Evolutionary conservation across 2,888 invertebrate genomes (phyloP).

Genomic region (Operophtera brumata): DNA sequence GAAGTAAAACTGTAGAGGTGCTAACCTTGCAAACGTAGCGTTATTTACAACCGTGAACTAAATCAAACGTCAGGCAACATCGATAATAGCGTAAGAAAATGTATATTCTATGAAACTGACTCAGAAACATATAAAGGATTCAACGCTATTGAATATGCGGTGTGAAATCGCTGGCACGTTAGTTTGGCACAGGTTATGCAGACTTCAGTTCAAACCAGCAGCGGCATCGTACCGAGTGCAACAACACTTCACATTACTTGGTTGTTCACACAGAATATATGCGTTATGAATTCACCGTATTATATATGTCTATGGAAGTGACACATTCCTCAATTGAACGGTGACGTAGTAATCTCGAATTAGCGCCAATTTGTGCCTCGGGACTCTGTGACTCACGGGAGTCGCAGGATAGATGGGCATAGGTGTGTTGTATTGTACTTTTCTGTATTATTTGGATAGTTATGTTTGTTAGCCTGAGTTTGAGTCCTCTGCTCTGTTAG

Average conservation of each 20-base stretch:
- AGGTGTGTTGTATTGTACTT: conserved; percentile 12
- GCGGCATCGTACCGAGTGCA: background rate
- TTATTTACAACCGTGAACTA: too few species aligned
- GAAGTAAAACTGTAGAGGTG: conserved; percentile 5
- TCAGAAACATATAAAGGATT: background rate
- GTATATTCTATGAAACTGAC: background rate
- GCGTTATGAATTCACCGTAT: too few species aligned
- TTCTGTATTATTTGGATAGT: background rate
- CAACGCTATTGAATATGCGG: background rate
- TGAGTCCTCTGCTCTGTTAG: too few species aligned
- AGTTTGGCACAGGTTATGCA: background rate
- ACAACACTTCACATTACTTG: conserved; percentile 5
- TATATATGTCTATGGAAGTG: too few species aligned
- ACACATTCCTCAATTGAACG: conserved; percentile 78
- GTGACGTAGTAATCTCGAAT: conserved; percentile 69
- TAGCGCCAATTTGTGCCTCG: conserved; percentile 78
- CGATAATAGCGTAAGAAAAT: background rate
- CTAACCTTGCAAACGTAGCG: background rate
- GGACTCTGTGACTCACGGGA: conserved; percentile 59
- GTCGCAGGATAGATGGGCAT: conserved; percentile 14
- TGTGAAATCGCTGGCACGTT: background rate
- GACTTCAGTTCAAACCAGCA: background rate
- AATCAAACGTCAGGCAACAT: too few species aligned
- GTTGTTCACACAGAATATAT: conserved; percentile 18
- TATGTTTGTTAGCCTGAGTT: background rate